Evolutionary conservation across 1,140 invertebrate species (phyloP).

Genomic region (Dendroctonus ponderosae): DNA sequence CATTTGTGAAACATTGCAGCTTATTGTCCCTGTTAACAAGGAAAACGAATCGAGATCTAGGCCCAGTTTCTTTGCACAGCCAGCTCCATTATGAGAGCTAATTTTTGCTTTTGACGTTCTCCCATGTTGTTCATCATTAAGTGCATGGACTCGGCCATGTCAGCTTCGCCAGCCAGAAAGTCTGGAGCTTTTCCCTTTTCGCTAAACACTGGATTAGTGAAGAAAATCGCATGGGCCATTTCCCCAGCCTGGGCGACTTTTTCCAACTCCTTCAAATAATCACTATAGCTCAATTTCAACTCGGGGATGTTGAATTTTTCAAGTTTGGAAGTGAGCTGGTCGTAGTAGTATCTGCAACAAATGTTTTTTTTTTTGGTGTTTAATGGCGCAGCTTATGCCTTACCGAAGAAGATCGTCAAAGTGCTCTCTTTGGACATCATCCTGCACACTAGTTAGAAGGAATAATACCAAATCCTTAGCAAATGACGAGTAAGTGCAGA

Average conservation of each 20-base stretch:
- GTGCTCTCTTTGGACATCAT: conserved; percentile 48
- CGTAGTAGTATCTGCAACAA: conserved; percentile 9
- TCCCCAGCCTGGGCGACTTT: neutral
- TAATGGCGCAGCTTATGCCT: no score
- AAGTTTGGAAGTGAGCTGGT: neutral
- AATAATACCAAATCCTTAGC: conserved; percentile 60
- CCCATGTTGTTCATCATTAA: conserved; percentile 10
- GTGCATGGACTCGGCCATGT: neutral
- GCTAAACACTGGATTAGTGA: conserved; percentile 8
- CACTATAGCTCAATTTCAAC: conserved; percentile 1
- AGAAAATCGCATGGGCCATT: conserved; percentile 1
- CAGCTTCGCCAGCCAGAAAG: neutral
- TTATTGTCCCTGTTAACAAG: no score
- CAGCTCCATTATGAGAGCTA: neutral
- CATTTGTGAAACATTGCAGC: no score
- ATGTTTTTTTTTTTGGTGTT: neutral
- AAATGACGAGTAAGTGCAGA: conserved; percentile 55
- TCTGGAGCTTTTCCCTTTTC: conserved; percentile 4
- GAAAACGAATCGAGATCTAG: no score
- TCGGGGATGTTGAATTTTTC: neutral
- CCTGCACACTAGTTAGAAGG: conserved; percentile 55
- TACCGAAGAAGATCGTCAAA: conserved; percentile 52
- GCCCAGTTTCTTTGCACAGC: neutral
- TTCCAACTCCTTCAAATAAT: conserved; percentile 4
- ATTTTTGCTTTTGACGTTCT: conserved; percentile 8